Evolutionary conservation across 2,113 vertebrate genomes (phyloP).

Genomic region (Microtus ochrogaster): DNA sequence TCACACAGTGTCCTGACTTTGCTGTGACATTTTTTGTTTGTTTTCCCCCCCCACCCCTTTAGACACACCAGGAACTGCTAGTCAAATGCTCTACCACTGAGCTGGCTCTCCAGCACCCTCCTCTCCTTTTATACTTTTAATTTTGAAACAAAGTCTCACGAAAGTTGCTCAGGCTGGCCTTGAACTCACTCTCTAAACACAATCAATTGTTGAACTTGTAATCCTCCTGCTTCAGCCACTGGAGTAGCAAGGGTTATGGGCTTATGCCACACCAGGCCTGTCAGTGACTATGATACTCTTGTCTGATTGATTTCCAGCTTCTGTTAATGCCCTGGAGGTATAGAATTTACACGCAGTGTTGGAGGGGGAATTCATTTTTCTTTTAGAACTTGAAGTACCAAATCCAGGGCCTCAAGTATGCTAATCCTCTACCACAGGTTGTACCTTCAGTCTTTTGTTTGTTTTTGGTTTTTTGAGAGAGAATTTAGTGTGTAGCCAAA

Average conservation of each 20-base stretch:
- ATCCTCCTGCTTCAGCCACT: background rate
- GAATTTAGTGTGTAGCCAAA: background rate
- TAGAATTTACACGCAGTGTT: background rate
- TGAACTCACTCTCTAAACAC: background rate
- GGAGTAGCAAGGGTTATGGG: background rate
- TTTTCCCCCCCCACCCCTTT: rapidly evolving
- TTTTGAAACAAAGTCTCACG: background rate
- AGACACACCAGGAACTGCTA: background rate
- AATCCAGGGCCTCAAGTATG: background rate
- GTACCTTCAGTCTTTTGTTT: background rate
- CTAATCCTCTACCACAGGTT: background rate
- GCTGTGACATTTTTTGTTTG: background rate
- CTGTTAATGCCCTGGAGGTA: background rate
- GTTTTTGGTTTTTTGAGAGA: background rate
- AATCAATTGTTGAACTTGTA: background rate
- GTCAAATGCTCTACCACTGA: background rate
- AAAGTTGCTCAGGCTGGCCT: background rate
- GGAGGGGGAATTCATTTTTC: background rate
- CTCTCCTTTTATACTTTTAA: background rate
- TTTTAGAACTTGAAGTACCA: background rate
- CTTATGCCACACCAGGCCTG: background rate
- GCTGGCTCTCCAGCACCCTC: background rate
- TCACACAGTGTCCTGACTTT: background rate
- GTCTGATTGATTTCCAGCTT: background rate
- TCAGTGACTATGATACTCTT: background rate